These are phyloP conservation scores for Aythya baeri DNA, from an alignment of 2,113 vertebrate genomes.

Conservation along the genomic window DNA sequence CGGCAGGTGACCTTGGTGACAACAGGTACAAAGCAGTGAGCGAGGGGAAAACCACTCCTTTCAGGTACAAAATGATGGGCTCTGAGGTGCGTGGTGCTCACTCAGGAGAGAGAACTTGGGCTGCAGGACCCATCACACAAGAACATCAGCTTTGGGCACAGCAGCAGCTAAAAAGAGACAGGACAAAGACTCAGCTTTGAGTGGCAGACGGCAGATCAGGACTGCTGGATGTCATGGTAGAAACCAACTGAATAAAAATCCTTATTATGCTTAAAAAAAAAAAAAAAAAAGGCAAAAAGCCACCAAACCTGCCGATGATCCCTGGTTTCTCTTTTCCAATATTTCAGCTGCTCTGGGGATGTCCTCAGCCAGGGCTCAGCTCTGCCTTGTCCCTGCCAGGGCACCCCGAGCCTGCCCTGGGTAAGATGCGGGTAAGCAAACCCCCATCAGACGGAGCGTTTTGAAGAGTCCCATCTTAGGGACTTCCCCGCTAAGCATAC, in stretches of 20 bases:
- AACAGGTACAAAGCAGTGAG: not conserved
- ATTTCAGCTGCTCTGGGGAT: not conserved
- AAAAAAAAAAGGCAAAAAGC: not conserved
- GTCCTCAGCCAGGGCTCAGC: not conserved
- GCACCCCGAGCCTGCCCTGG: not conserved
- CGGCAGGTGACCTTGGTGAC: fast-evolving
- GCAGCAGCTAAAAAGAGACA: not conserved
- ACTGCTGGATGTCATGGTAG: fast-evolving
- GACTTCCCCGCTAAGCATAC: too few species aligned
- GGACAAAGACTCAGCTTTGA: not conserved
- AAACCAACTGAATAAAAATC: not conserved
- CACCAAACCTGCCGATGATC: not conserved
- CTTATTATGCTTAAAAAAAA: not conserved
- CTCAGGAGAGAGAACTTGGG: not conserved
- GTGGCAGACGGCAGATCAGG: not conserved
- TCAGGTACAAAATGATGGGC: not conserved
- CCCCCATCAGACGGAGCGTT: not conserved
- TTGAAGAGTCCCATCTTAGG: not conserved
- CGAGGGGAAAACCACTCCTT: not conserved
- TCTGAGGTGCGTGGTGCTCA: not conserved
- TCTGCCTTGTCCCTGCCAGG: not conserved
- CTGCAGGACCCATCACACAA: not conserved
- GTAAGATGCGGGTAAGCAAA: not conserved
- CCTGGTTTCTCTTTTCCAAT: not conserved
- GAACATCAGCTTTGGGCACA: not conserved